Evolutionary conservation across 2,888 invertebrate genomes (phyloP).

Genomic region (Orchesellides sinensis): DNA sequence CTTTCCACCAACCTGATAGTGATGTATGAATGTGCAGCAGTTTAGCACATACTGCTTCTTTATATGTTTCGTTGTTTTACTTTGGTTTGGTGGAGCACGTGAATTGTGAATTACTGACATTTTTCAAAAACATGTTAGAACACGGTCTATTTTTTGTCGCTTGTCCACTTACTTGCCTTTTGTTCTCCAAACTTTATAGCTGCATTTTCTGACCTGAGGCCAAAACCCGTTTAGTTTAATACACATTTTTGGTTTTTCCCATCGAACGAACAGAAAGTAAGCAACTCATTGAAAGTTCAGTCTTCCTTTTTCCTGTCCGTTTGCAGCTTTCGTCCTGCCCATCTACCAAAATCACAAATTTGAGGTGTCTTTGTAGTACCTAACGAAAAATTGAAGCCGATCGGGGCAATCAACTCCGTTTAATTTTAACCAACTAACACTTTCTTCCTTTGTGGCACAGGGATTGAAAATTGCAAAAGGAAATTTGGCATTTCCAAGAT

Average conservation of each 20-base stretch:
- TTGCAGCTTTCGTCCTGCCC: background rate
- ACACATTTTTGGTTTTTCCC: background rate
- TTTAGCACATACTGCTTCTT: too few relatives aligned
- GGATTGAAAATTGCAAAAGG: too few relatives aligned
- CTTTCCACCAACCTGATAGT: background rate
- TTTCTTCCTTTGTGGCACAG: too few relatives aligned
- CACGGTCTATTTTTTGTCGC: slow-evolving; percentile 38
- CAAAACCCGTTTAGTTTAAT: slow-evolving; percentile 37
- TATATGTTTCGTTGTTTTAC: background rate
- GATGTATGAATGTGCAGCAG: too few relatives aligned
- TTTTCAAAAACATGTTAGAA: slow-evolving; percentile 37
- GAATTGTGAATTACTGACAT: slow-evolving; percentile 48
- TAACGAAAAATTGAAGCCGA: too few relatives aligned
- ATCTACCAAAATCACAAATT: too few relatives aligned
- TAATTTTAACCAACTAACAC: too few relatives aligned
- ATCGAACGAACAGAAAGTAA: background rate
- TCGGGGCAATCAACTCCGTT: too few relatives aligned
- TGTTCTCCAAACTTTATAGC: slow-evolving; percentile 9
- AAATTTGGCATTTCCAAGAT: too few relatives aligned
- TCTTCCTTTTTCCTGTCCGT: slow-evolving; percentile 18
- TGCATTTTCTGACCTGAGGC: slow-evolving; percentile 42
- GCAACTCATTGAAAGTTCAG: slow-evolving; percentile 4
- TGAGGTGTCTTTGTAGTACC: too few relatives aligned
- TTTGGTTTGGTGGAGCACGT: slow-evolving; percentile 30
- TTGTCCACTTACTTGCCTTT: slow-evolving; percentile 37